phyloP scores from a whole-genome alignment of 2,113 vertebrate species.

The Pardalotus punctatus region DNA sequence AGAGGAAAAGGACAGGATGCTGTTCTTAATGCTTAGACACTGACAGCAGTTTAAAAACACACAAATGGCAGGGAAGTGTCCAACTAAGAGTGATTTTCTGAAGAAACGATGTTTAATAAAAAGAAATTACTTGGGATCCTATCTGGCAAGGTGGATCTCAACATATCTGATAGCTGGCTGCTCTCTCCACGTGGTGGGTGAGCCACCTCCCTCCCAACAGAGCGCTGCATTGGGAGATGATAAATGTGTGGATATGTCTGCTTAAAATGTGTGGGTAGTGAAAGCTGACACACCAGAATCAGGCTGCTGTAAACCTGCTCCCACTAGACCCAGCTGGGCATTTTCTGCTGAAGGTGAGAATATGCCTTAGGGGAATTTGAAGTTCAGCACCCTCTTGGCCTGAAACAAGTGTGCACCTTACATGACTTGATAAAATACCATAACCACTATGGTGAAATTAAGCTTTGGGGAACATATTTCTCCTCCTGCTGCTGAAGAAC shows the following conservation, averaged over 20 bases:
- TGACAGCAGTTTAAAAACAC: background rate
- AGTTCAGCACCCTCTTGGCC: background rate
- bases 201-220: background rate
- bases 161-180: background rate
- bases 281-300: background rate
- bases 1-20: background rate
- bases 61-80: background rate
- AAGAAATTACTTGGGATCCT: background rate
- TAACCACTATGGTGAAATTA: background rate
- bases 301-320: background rate
- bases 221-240: background rate
- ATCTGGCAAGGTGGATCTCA: background rate
- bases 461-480: background rate
- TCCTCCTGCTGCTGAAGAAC: background rate
- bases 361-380: background rate
- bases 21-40: background rate
- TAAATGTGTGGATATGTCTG: background rate
- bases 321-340: background rate
- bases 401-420: background rate
- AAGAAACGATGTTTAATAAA: background rate
- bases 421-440: background rate
- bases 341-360: background rate
- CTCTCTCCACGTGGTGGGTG: background rate
- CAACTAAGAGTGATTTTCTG: background rate
- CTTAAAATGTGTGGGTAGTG: background rate